Evolutionary conservation across 2,113 vertebrate species (phyloP).

Genomic region (Patagioenas fasciata): DNA sequence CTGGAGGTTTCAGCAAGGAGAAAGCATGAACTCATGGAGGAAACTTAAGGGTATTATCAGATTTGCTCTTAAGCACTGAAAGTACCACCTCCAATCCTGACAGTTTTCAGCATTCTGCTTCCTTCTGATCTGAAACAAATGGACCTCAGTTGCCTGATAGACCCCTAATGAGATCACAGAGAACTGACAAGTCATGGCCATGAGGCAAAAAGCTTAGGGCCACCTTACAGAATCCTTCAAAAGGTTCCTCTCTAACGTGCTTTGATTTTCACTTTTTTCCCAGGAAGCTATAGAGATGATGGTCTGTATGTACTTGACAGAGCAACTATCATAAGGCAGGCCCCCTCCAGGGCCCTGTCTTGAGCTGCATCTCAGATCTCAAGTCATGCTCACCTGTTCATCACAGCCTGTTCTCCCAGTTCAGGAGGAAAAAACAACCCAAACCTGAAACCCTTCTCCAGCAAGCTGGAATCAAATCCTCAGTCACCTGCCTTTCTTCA

Average conservation of each 20-base stretch:
- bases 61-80: background rate
- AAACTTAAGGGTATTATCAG: background rate
- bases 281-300: background rate
- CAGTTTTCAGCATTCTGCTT: background rate
- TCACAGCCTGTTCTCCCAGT: constrained; percentile 21
- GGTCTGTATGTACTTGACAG: background rate
- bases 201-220: background rate
- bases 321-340: background rate
- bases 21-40: background rate
- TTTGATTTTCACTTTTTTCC: background rate
- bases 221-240: background rate
- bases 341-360: background rate
- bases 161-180: background rate
- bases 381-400: background rate
- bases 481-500: background rate
- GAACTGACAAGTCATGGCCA: background rate
- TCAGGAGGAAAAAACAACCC: background rate
- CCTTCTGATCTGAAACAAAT: background rate
- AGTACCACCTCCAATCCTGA: background rate
- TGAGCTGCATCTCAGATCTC: background rate
- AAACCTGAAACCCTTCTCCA: background rate
- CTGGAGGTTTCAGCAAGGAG: background rate
- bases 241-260: background rate
- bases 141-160: background rate
- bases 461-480: background rate